A percentile compares a stretch with the other conserved stretches of the same genome.
These are phyloP conservation scores for Drosophila yooni DNA, from an alignment of 2,888 invertebrate species.

Conservation along the genomic window DNA sequence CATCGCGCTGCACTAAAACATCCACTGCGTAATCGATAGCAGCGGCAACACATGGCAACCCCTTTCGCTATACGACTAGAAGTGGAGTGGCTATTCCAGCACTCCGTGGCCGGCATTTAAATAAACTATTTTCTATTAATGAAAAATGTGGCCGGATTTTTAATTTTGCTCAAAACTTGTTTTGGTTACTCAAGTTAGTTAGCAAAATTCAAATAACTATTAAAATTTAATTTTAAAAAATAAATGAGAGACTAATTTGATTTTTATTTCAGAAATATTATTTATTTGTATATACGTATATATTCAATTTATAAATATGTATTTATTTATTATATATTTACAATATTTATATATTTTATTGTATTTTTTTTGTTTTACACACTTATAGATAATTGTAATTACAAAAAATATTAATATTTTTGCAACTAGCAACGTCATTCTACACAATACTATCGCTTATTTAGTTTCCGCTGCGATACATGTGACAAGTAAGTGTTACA, in stretches of 20 bases:
- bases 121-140: neutral
- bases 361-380: neutral
- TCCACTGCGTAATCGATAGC: neutral
- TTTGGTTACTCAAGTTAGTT: neutral
- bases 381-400: neutral
- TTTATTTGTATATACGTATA: neutral
- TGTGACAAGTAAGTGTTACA: conserved; percentile 14
- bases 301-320: neutral
- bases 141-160: neutral
- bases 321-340: neutral
- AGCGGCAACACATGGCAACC: neutral
- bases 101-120: neutral
- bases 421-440: neutral
- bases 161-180: neutral
- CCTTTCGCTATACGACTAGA: neutral
- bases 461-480: conserved; percentile 8
- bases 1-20: neutral
- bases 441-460: neutral
- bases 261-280: neutral
- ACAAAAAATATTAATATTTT: neutral
- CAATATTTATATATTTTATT: too few relatives aligned
- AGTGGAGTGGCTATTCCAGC: neutral
- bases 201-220: neutral
- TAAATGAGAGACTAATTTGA: neutral
- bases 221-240: neutral